Percentiles rank a stretch among this genome's conserved stretches.
These are phyloP conservation scores for Mythimna albipuncta DNA, from an alignment of 2,888 invertebrate genomes.

Conservation along the genomic window DNA sequence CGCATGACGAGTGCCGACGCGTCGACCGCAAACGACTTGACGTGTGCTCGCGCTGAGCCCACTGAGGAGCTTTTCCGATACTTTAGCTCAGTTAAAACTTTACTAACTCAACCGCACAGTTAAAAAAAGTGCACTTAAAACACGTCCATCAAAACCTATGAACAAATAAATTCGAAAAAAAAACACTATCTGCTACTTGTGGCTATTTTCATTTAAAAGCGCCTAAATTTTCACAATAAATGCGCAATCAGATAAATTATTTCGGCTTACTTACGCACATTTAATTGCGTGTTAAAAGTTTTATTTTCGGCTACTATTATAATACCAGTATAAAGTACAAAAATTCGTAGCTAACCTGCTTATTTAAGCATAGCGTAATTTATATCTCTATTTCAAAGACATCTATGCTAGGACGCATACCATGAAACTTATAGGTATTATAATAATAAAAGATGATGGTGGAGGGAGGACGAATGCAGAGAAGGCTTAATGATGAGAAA, in stretches of 20 bases:
- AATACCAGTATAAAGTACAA: conserved; percentile 1
- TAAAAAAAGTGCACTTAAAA: conserved; percentile 20
- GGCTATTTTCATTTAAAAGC: background rate
- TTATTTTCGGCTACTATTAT: background rate
- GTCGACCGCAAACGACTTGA: background rate
- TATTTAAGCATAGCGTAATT: background rate
- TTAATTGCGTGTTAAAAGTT: background rate
- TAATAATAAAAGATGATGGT: background rate
- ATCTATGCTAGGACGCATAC: background rate
- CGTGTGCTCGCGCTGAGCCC: background rate
- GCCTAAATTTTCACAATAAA: background rate
- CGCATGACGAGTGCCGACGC: background rate
- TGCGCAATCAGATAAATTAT: conserved; percentile 3
- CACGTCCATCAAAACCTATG: conserved; percentile 11
- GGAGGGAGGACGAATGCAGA: background rate
- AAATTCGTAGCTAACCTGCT: background rate
- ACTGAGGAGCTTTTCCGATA: conserved; percentile 8
- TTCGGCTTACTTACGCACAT: conserved; percentile 7
- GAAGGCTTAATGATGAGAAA: background rate
- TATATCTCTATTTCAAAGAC: background rate
- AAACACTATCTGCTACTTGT: conserved; percentile 2
- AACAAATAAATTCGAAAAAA: conserved; percentile 11
- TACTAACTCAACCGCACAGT: conserved; percentile 16
- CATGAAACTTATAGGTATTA: background rate
- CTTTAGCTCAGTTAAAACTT: conserved; percentile 13